Conservation (phyloP, 2,888 invertebrate genomes). For the Gastracanthus pulcherrimus region DNA sequence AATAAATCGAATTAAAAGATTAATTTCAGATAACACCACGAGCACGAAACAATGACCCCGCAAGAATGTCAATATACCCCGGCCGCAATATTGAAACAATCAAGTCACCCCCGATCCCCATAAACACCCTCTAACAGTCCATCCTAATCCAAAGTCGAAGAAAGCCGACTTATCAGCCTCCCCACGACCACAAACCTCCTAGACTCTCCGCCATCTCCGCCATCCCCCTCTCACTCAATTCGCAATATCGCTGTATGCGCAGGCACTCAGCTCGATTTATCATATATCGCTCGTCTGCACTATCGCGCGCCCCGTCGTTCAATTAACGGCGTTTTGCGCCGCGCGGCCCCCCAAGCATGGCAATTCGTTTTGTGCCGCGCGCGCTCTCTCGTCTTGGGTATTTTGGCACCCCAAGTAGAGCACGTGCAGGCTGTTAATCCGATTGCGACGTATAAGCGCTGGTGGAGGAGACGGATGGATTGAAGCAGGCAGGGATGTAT, state of each 20-base stretch:
- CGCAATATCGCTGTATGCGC: constrained; percentile 26
- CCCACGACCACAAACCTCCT: not conserved
- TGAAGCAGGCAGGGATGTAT: not conserved
- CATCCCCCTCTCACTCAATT: not conserved
- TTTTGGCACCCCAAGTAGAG: not conserved
- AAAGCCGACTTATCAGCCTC: constrained; percentile 9
- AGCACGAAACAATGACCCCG: not conserved
- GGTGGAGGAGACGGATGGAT: not conserved
- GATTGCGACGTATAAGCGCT: not conserved
- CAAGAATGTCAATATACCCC: not conserved
- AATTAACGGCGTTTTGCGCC: constrained; percentile 52
- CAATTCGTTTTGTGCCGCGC: constrained; percentile 41
- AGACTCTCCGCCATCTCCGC: not conserved
- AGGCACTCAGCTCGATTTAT: constrained; percentile 28
- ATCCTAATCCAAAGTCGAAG: constrained; percentile 9
- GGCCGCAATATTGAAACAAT: not conserved
- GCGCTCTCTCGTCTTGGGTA: not conserved
- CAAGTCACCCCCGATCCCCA: not conserved
- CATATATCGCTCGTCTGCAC: constrained; percentile 18
- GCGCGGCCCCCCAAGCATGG: not conserved
- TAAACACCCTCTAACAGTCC: not conserved
- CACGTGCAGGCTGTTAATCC: not conserved
- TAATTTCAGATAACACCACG: not conserved
- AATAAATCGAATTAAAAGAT: not conserved
- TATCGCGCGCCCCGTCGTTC: constrained; percentile 11